phyloP scores from a whole-genome alignment of 2,113 vertebrate species.

The Nibea albiflora region DNA sequence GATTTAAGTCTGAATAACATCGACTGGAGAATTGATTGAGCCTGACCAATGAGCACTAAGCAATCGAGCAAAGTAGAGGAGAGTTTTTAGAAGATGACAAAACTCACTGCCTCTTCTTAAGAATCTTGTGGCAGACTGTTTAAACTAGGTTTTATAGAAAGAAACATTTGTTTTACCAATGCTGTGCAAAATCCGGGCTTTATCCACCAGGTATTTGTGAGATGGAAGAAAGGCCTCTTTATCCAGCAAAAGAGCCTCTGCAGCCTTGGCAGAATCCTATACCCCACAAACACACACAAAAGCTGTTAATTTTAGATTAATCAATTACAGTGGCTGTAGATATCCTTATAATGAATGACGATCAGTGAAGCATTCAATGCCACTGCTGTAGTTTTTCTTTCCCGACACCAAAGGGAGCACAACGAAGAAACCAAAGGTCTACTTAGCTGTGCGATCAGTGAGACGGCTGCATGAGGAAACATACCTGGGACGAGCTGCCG shows the following conservation, averaged over 20 bases:
- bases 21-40: slow-evolving; percentile 26
- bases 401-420: slow-evolving; percentile 42
- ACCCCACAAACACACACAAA: slow-evolving; percentile 42
- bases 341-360: slow-evolving; percentile 67
- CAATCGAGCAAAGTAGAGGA: slow-evolving; percentile 8
- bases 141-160: background rate
- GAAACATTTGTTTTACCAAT: slow-evolving; percentile 82
- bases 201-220: slow-evolving; percentile 92
- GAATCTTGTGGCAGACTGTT: slow-evolving; percentile 6
- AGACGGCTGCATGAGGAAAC: slow-evolving; percentile 2
- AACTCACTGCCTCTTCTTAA: background rate
- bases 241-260: slow-evolving; percentile 88
- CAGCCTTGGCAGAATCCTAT: slow-evolving; percentile 86
- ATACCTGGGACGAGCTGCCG: slow-evolving; percentile 91
- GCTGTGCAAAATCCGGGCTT: slow-evolving; percentile 84
- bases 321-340: slow-evolving; percentile 61
- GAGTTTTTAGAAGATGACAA: slow-evolving; percentile 18
- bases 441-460: slow-evolving; percentile 27
- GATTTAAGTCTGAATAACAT: slow-evolving; percentile 32
- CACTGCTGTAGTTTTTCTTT: slow-evolving; percentile 57
- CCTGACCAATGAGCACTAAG: slow-evolving; percentile 23
- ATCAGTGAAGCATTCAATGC: slow-evolving; percentile 61
- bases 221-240: slow-evolving; percentile 92
- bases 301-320: slow-evolving; percentile 67
- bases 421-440: slow-evolving; percentile 37